phyloP scores from a whole-genome alignment of 2,113 vertebrate genomes.

The Riparia riparia region DNA sequence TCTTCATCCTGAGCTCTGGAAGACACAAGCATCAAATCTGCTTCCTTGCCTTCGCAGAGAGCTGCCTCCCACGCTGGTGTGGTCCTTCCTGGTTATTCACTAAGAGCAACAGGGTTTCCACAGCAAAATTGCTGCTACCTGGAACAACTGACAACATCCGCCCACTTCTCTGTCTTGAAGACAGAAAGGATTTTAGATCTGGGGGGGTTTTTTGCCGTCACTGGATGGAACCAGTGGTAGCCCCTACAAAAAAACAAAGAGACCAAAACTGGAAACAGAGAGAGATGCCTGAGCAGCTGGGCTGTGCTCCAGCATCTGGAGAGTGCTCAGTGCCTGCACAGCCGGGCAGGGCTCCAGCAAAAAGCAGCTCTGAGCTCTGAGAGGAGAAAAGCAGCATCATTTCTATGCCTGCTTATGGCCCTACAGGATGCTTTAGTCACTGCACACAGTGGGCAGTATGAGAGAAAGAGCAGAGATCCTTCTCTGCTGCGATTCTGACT shows the following conservation, averaged over 20 bases:
- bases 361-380: neutral
- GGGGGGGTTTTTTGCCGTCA: neutral
- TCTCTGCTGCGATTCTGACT: neutral
- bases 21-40: neutral
- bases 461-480: neutral
- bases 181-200: neutral
- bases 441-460: neutral
- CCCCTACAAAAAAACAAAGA: neutral
- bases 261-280: slow-evolving; percentile 49
- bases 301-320: slow-evolving; percentile 39
- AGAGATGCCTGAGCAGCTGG: neutral
- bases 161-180: neutral
- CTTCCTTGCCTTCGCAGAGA: neutral
- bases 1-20: neutral
- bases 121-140: neutral
- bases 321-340: neutral
- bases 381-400: neutral
- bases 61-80: neutral
- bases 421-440: neutral
- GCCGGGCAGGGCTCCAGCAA: neutral
- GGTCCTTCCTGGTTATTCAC: neutral
- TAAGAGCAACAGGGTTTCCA: neutral
- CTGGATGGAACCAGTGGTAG: neutral
- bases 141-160: neutral
- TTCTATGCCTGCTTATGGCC: neutral